Conservation (phyloP, 30 jellyfish, hydroid and myxozoan genomes). For the Rhopilema esculentum region DNA sequence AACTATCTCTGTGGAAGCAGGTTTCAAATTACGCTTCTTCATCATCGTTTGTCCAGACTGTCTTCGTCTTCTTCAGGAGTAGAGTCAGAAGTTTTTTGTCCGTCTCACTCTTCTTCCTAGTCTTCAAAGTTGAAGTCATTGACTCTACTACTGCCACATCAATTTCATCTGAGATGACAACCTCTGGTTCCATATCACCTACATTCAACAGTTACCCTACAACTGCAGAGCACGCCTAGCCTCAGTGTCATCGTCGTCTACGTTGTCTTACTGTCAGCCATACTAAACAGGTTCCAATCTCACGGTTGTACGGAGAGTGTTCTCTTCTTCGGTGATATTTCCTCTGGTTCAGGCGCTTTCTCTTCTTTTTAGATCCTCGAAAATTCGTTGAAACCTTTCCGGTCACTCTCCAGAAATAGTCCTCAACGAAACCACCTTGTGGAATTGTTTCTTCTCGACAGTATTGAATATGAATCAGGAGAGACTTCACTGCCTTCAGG, state of each 20-base stretch:
- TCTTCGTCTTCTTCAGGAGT: conserved; percentile 9
- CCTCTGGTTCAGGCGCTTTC: background rate
- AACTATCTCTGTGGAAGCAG: conserved; percentile 2
- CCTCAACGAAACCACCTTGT: background rate
- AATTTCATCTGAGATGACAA: background rate
- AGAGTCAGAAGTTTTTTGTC: background rate
- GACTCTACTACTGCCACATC: conserved; percentile 27
- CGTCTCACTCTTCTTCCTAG: background rate
- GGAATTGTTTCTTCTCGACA: background rate
- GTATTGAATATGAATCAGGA: background rate
- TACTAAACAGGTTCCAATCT: background rate
- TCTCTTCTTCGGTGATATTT: background rate
- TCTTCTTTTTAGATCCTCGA: background rate
- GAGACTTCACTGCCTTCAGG: background rate
- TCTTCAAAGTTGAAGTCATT: background rate
- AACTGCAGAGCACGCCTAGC: background rate
- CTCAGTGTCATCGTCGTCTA: background rate
- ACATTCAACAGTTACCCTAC: background rate
- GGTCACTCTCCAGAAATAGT: background rate
- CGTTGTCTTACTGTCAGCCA: background rate
- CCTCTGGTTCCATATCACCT: background rate
- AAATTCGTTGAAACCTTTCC: background rate
- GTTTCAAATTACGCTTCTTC: background rate
- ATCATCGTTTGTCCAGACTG: background rate
- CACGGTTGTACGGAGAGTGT: background rate